Evolutionary conservation across 2,113 vertebrate genomes (phyloP), one percentile per base, ranked within the genome.

Genomic region (Antennarius striatus): DNA sequence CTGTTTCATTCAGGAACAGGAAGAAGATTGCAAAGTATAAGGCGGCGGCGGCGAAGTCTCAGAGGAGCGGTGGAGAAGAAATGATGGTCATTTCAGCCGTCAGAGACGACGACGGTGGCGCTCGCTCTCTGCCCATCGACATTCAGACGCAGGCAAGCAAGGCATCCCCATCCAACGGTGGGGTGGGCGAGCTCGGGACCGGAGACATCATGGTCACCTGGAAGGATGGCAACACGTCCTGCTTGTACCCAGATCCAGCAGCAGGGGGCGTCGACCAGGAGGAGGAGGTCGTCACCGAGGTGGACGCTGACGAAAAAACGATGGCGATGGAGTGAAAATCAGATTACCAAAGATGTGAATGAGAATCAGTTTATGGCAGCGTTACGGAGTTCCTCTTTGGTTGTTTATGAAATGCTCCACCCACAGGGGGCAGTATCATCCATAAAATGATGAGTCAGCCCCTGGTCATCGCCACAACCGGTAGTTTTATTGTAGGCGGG

Each of bases 221-320:
- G 93, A 95, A 91, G 67, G 92, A 96, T 0, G 94, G 90, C 5
- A 93, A 90, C 0, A 40, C 84, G 1, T 92, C 93, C 0, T 77
- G 79, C 2, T 77, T 95, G 17, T 94, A 92, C 71, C 0, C 81
- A 0, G 86, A 84, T 9, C 2, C 9, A 4, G 6, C 59, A 0
- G 87, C 11, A 51, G 62, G 10, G 13, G 88, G 10, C 3, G 42
- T 43, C 15, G 42, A 58, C 1, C 16, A 28, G 14, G 6, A 15
- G 13, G 63, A 69, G 45, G 28, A 30, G 10, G 17, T 52, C 10
- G n/a, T 49, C 9, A 39, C 30, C 52, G 63, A 71, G 50, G 12
- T 5, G 8, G 22, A 67, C 12, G 42, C 6, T 52, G 14, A n/a
- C 4, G 53, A 72, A 10, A 28, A 45, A 53, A 56, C 36, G 15